Percentiles rank a stretch among this genome's conserved stretches.
phyloP scores from a whole-genome alignment of 2,113 vertebrate species.

The Burhinus oedicnemus region DNA sequence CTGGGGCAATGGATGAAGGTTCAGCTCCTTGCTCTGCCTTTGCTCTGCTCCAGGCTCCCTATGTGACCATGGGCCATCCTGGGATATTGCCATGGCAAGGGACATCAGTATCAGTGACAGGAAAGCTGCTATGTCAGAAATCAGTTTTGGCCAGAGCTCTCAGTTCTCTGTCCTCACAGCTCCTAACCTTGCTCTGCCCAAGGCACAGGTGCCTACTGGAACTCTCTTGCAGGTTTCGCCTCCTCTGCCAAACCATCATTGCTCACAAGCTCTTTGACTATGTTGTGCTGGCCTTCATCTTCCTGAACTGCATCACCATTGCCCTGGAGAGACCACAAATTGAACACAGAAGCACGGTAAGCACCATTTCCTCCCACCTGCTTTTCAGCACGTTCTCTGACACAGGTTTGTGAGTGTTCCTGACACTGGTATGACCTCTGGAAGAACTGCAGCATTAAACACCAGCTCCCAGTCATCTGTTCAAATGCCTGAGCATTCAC shows the following conservation, averaged over 20 bases:
- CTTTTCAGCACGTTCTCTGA: neutral
- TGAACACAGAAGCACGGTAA: slow-evolving; percentile 93
- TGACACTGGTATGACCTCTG: neutral
- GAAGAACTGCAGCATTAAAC: neutral
- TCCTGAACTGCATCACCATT: slow-evolving; percentile 98
- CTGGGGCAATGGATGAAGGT: neutral
- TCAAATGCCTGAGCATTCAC: neutral
- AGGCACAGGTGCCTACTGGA: neutral
- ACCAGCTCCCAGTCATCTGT: neutral
- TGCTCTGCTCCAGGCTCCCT: neutral
- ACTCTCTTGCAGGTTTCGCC: slow-evolving; percentile 84
- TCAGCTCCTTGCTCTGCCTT: neutral
- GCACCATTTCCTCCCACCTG: neutral
- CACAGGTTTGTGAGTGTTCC: neutral
- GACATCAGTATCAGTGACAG: neutral
- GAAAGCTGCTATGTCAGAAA: neutral
- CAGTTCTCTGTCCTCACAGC: neutral
- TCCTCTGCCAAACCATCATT: slow-evolving; percentile 94
- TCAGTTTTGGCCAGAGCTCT: neutral
- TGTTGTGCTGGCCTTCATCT: slow-evolving; percentile 95
- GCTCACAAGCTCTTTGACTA: slow-evolving; percentile 98
- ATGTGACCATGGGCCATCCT: neutral
- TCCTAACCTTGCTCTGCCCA: neutral
- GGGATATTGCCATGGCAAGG: neutral
- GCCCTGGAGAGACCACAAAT: slow-evolving; percentile 97